Percentiles rank a stretch among this genome's conserved stretches.
These are phyloP conservation scores for Amphilophus citrinellus DNA, from an alignment of 2,113 vertebrate genomes.

Conservation along the genomic window DNA sequence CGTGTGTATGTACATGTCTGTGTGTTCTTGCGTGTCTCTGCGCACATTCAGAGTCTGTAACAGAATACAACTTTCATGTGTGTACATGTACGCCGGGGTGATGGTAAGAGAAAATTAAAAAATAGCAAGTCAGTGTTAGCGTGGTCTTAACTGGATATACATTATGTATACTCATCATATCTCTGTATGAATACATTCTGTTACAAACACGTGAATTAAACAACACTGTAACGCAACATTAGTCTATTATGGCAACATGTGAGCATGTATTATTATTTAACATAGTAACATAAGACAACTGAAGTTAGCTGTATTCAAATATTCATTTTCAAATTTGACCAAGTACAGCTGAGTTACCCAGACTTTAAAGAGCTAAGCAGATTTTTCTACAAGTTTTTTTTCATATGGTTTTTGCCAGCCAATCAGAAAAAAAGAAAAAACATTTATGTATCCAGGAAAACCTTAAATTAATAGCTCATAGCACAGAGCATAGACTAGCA, in stretches of 20 bases:
- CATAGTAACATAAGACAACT: not conserved
- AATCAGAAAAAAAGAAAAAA: no score
- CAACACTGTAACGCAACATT: not conserved
- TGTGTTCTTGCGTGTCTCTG: conserved; percentile 4
- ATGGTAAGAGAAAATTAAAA: not conserved
- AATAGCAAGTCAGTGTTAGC: not conserved
- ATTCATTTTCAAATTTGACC: not conserved
- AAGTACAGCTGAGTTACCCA: no score
- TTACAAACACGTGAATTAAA: not conserved
- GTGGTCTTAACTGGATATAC: not conserved
- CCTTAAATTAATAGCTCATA: no score
- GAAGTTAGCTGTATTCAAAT: not conserved
- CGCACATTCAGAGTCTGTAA: not conserved
- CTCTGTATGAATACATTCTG: not conserved
- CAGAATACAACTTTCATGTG: not conserved
- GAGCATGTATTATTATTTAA: not conserved
- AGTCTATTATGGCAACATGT: not conserved
- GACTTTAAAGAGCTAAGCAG: no score
- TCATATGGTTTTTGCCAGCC: no score
- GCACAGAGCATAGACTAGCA: no score
- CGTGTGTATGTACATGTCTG: conserved; percentile 4
- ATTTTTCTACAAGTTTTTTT: no score
- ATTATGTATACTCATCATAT: not conserved
- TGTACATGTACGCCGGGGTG: not conserved
- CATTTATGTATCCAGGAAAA: no score